Conservation (phyloP, 2,888 invertebrate genomes). For the Periphyllus acericola region DNA sequence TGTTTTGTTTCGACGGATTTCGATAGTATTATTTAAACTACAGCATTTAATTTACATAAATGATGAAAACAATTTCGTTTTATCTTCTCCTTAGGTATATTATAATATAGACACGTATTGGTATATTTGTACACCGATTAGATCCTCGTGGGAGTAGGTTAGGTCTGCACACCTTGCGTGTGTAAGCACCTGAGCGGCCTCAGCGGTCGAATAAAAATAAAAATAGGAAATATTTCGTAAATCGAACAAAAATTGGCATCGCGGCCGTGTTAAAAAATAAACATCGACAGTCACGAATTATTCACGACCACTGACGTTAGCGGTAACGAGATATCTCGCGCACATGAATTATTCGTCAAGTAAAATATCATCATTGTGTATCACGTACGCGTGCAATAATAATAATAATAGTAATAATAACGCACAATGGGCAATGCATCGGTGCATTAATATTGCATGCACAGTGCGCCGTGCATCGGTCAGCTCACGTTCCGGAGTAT, state of each 20-base stretch:
- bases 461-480: slow-evolving; percentile 34
- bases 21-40: too few species aligned
- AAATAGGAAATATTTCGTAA: neutral
- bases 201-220: too few species aligned
- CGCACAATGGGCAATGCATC: slow-evolving; percentile 22
- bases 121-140: too few species aligned
- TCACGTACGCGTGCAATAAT: slow-evolving; percentile 20
- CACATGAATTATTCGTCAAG: slow-evolving; percentile 27
- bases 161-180: too few species aligned
- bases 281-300: neutral
- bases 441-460: slow-evolving; percentile 55
- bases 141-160: too few species aligned
- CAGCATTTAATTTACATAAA: too few species aligned
- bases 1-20: too few species aligned
- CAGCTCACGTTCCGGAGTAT: neutral
- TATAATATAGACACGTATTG: too few species aligned
- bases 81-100: too few species aligned
- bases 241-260: neutral
- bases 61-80: too few species aligned
- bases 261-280: neutral
- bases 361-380: slow-evolving; percentile 23
- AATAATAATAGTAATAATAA: slow-evolving; percentile 2
- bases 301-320: neutral
- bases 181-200: too few species aligned
- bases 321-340: neutral